Conservation (phyloP, 2,888 invertebrate genomes). For the Barypeithes pellucidus region DNA sequence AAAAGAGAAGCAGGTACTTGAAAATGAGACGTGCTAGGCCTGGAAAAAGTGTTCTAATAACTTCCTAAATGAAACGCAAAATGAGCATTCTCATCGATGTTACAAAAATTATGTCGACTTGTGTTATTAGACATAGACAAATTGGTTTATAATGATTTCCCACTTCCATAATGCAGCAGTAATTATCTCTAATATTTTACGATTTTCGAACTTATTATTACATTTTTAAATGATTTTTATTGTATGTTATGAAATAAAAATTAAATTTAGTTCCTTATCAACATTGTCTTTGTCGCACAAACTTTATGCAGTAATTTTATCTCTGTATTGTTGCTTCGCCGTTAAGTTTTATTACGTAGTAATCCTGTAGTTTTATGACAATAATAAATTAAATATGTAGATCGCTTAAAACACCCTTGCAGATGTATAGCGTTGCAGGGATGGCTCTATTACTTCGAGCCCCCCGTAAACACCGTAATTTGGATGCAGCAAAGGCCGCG, state of each 20-base stretch:
- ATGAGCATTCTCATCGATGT: too few relatives aligned
- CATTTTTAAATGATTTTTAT: background rate
- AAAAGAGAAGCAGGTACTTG: too few relatives aligned
- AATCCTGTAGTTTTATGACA: constrained; percentile 21
- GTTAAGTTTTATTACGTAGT: constrained; percentile 16
- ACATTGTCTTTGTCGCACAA: constrained; percentile 15
- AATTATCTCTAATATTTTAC: background rate
- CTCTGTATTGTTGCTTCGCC: constrained; percentile 8
- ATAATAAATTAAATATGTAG: constrained; percentile 22
- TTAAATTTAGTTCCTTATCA: background rate
- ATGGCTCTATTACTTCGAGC: background rate
- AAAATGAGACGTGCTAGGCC: too few relatives aligned
- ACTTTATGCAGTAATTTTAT: constrained; percentile 8
- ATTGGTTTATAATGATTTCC: too few relatives aligned
- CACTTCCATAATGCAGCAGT: too few relatives aligned
- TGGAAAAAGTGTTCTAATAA: too few relatives aligned
- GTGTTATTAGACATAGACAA: too few relatives aligned
- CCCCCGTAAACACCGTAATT: too few relatives aligned
- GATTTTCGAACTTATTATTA: too few relatives aligned
- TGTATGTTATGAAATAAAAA: constrained; percentile 5
- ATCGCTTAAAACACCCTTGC: background rate
- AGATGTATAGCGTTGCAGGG: background rate
- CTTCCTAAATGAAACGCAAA: too few relatives aligned
- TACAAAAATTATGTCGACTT: too few relatives aligned
- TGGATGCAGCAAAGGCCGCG: too few relatives aligned